phyloP scores from a whole-genome alignment of 2,888 invertebrate species.

The Drosophila anomelani region DNA sequence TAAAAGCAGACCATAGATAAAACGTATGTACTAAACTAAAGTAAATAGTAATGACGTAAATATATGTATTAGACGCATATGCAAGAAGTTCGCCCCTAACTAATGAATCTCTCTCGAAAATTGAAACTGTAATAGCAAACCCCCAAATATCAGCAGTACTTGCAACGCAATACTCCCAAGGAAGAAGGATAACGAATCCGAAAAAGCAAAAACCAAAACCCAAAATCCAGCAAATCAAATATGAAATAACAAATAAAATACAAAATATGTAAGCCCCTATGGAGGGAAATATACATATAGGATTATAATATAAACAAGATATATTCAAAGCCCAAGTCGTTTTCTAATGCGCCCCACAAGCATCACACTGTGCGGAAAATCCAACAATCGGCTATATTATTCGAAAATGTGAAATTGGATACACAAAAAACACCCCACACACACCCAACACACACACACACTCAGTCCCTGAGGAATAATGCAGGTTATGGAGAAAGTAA shows the following conservation, averaged over 20 bases:
- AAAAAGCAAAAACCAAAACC: constrained; percentile 32
- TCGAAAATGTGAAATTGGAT: constrained; percentile 32
- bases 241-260: constrained; percentile 56
- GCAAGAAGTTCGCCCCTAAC: constrained; percentile 25
- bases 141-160: constrained; percentile 67
- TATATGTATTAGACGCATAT: constrained; percentile 43
- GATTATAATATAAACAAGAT: constrained; percentile 64
- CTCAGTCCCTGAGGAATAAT: constrained; percentile 42
- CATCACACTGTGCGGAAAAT: constrained; percentile 27
- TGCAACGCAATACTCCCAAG: constrained; percentile 65
- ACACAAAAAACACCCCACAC: constrained; percentile 14
- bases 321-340: constrained; percentile 61
- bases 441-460: neutral
- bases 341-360: constrained; percentile 57
- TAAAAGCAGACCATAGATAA: constrained; percentile 34
- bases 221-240: constrained; percentile 49
- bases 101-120: constrained; percentile 30
- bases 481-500: constrained; percentile 69
- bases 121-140: constrained; percentile 50
- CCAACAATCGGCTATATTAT: constrained; percentile 31
- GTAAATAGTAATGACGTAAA: constrained; percentile 38
- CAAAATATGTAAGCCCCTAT: constrained; percentile 66
- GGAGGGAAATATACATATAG: constrained; percentile 69
- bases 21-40: constrained; percentile 42
- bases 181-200: constrained; percentile 1